Evolutionary conservation across 2,113 vertebrate species (phyloP).

Genomic region (Gyps fulvus): DNA sequence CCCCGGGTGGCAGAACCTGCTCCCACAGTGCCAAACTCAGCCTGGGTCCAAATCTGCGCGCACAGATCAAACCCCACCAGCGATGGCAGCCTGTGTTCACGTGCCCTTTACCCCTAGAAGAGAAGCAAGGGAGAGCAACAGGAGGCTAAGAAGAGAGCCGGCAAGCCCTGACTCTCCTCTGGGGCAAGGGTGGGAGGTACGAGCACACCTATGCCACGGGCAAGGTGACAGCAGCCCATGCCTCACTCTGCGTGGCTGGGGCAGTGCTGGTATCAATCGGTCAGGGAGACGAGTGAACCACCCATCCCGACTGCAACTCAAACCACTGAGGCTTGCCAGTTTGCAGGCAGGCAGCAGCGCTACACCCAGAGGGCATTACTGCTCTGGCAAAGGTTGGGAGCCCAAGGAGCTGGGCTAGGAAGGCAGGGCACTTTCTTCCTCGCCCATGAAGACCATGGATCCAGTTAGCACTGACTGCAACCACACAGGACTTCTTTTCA

Average conservation of each 20-base stretch:
- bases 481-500: neutral
- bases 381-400: neutral
- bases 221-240: neutral
- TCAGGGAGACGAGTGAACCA: neutral
- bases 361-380: neutral
- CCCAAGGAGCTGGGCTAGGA: neutral
- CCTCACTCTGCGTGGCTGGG: neutral
- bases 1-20: neutral
- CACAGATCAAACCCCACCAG: neutral
- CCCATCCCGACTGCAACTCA: neutral
- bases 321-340: neutral
- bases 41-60: neutral
- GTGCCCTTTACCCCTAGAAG: neutral
- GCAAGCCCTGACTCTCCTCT: neutral
- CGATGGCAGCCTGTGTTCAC: rapidly evolving
- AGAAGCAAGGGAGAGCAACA: neutral
- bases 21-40: neutral
- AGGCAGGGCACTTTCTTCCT: neutral
- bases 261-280: neutral
- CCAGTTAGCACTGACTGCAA: neutral
- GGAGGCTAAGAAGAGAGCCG: neutral
- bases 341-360: neutral
- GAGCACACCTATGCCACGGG: neutral
- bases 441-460: neutral
- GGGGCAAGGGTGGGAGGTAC: neutral